Base-by-base conservation (phyloP, 2,113 vertebrate genomes). In the Polypterus senegalus region DNA sequence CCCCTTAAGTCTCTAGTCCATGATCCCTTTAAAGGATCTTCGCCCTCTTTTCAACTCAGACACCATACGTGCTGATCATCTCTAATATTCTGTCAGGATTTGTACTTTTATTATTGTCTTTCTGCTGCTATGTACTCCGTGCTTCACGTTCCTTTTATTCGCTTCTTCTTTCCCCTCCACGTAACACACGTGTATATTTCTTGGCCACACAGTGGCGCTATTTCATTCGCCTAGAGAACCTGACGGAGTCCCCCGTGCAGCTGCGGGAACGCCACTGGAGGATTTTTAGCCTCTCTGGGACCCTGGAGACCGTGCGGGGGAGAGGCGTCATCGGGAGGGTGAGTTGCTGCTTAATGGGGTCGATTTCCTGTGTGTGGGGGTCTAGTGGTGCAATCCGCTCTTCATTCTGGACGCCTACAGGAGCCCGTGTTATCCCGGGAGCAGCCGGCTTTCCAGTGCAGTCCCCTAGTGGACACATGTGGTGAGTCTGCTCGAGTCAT, bases 301-400 rank as follows among this genome's bases (percentile, higher is more conserved):
- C 54, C 10, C 54, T 55, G 54, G 54, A 55, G 54, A 55, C 54
- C 54, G 54, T 55, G 54, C 54, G 54, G 54, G 54, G 54, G 27
- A 10, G 54, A 1, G 54, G 54, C 54, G 54, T 55, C 54, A 27
- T 55, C 10, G 54, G 54, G 10, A 10, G 54, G 54, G 54, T 55
- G 54, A 55, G 54, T 27, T 27, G 27, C 27, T 27, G 27, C 27
- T 27, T 27, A 27, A 27, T 27, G 27, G 27, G 27, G 27, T 27
- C 27, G 27, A 27, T 27, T 27, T 27, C 2, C 27, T 27, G 27
- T 27, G 27, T 27, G 27, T 1, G 27, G 27, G 27, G 27, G 27
- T 27, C 27, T 27, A 27, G 27, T 27, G 27, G 27, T 27, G 27
- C 27, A 27, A 27, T 27, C 27, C 27, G 27, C 27, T 27, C 27